phyloP scores from a whole-genome alignment of 2,888 invertebrate genomes.

The Prosapia bicincta region DNA sequence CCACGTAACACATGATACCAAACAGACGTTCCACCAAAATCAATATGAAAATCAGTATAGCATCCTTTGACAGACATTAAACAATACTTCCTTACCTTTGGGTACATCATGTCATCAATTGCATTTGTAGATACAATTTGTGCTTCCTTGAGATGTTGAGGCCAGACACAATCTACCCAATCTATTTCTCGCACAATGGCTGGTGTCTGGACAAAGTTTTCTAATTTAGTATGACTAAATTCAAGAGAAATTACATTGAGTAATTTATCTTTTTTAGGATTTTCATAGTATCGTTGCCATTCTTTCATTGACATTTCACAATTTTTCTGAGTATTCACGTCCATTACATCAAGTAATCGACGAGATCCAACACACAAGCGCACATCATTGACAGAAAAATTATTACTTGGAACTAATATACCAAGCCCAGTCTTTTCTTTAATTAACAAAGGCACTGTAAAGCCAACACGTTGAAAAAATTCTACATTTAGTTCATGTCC shows the following conservation, averaged over 20 bases:
- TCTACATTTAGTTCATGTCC: conserved; percentile 55
- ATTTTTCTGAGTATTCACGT: conserved; percentile 96
- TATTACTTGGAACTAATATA: conserved; percentile 77
- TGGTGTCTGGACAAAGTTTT: conserved; percentile 92
- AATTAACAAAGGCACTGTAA: conserved; percentile 79
- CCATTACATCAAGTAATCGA: conserved; percentile 94
- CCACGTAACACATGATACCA: conserved; percentile 96
- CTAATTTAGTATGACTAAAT: conserved; percentile 93
- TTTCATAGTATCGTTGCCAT: conserved; percentile 77
- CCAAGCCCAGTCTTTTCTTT: conserved; percentile 70
- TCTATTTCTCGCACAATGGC: conserved; percentile 87
- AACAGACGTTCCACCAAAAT: conserved; percentile 93
- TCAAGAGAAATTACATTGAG: conserved; percentile 97
- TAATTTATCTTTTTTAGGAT: conserved; percentile 73
- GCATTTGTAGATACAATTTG: conserved; percentile 95
- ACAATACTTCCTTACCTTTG: conserved; percentile 89
- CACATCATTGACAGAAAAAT: conserved; percentile 92
- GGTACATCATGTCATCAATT: conserved; percentile 96
- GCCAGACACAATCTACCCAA: conserved; percentile 99
- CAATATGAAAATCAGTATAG: conserved; percentile 93
- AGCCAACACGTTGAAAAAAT: conserved; percentile 79
- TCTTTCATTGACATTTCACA: conserved; percentile 98
- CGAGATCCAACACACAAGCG: conserved; percentile 88
- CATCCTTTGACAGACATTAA: conserved; percentile 84
- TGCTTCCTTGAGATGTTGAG: conserved; percentile 87